Evolutionary conservation across 2,888 invertebrate species (phyloP), one percentile per base, ranked within the genome.

Genomic region (Trilocha varians): DNA sequence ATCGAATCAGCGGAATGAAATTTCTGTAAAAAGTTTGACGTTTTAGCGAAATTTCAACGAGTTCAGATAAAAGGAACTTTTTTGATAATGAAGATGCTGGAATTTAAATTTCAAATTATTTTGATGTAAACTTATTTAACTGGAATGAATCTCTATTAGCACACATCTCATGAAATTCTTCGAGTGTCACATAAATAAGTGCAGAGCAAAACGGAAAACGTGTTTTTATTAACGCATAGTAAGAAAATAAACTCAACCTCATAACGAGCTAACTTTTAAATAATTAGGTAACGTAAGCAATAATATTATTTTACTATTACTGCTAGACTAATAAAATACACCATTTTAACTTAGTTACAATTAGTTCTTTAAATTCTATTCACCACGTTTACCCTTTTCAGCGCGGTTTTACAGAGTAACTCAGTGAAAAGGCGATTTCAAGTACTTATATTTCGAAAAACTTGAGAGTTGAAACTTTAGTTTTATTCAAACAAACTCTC

Each of bases 401-500:
- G 38, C 36, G 38, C 52, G 56, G 53, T 55, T 63, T 53, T 51
- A 50, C 52, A 45, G 51, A 55, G 50, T 50, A 25, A 48, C 42
- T 38, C 43, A 48, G 33, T 40, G 43, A 55, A 60, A 61, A 63
- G 57, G 55, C 53, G 53, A 62, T 64, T 58, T 52, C 48, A 47
- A 37, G 25, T 25, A 25, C 25, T 25, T 25, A 25, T 25, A 25
- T 25, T 25, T 25, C 25, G 25, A 9, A 25, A 25, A 25, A 11
- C 25, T 44, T 38, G 46, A 50, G 55, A 59, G 25, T n/a, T n/a
- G n/a, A n/a, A n/a, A n/a, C 54, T 53, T 59, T 65, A 59, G 55
- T 63, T 64, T 54, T 62, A 47, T 57, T 49, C 49, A 63, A 67
- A 69, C 59, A 59, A 63, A 59, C 57, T 55, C 64, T 57, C 46